Percentiles rank a stretch among this genome's conserved stretches.
Evolutionary conservation across 2,888 invertebrate species (phyloP).

Genomic region (Tolmerus cingulatus): DNA sequence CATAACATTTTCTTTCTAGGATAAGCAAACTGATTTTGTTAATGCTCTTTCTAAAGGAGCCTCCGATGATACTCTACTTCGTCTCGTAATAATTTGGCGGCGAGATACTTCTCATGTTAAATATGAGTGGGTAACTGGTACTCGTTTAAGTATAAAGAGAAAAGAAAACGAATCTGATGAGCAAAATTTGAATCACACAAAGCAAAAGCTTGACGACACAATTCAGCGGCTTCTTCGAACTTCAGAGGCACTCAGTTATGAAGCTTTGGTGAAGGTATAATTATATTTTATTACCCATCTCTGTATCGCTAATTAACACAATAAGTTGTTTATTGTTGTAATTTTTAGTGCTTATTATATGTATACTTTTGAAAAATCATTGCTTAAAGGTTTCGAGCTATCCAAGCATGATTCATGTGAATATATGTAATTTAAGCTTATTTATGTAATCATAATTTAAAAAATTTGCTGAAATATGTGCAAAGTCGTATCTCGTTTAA

Average conservation of each 20-base stretch:
- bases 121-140: constrained; percentile 81
- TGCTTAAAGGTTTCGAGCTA: too few species aligned
- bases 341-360: too few species aligned
- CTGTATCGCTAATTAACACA: neutral
- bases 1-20: constrained; percentile 51
- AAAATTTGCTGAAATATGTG: too few species aligned
- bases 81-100: constrained; percentile 90
- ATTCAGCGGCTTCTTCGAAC: constrained; percentile 76
- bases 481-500: too few species aligned
- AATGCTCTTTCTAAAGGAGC: constrained; percentile 68
- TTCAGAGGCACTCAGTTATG: constrained; percentile 78
- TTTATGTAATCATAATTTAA: too few species aligned
- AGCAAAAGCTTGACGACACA: constrained; percentile 74
- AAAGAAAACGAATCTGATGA: constrained; percentile 62
- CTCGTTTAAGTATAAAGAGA: constrained; percentile 56
- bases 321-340: neutral
- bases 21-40: constrained; percentile 80
- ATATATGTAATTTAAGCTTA: too few species aligned
- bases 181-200: constrained; percentile 73
- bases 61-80: constrained; percentile 71
- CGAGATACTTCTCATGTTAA: constrained; percentile 84
- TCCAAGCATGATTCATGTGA: too few species aligned
- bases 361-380: too few species aligned
- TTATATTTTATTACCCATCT: neutral
- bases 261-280: constrained; percentile 77